Evolutionary conservation across 2,797 vertebrate genomes (phyloP), one percentile per base, ranked within the genome.

Genomic region (Phoeniculus purpureus): DNA sequence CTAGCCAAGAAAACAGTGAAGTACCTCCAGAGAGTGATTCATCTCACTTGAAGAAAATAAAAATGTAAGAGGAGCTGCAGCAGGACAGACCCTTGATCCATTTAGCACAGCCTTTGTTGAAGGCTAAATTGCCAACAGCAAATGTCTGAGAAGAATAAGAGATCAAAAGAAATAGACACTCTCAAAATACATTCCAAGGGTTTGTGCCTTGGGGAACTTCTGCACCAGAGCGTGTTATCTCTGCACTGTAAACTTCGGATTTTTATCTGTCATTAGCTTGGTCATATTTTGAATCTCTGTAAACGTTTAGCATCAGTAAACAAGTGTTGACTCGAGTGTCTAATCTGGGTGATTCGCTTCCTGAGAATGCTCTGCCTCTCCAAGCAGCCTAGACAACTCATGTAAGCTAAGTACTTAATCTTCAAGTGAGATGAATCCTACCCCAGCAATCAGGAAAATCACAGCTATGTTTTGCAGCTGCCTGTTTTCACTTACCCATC

Each of bases 191-290:
- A 17, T 52, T 75, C 34, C 21, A 62, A 60, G 72, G 40, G 67
- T 58, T 52, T 77, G 25, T 43, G 16, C 25, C 37, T 58, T 18
- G 11, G 45, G 31, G 59, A 23, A 25, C 47, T 75, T 13, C 37
- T 58, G 27, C 61, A 2, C 18, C 16, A 9, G 15, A 62, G 8
- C 40, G 12, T 8, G 22, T 43, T 58, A 23, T 32, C 48, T 32
- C 51, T 12, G 16, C 25, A 12, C 2, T 16, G 31, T 12, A 59
- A 71, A 13, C 37, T 27, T 47, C 9, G 2, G 27, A 0, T 0
- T 16, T 67, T 76, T 25, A 32, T 48, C 16, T 23, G 14, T 11
- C 59, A 26, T 47, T 66, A 12, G 7, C 12, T 54, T 43, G 12
- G 54, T 80, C 37, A 3, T 45, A 12, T 29, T 81, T 77, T 37